Conservation (phyloP, 2,797 vertebrate genomes). For the Parotocinclus haroldoi region DNA sequence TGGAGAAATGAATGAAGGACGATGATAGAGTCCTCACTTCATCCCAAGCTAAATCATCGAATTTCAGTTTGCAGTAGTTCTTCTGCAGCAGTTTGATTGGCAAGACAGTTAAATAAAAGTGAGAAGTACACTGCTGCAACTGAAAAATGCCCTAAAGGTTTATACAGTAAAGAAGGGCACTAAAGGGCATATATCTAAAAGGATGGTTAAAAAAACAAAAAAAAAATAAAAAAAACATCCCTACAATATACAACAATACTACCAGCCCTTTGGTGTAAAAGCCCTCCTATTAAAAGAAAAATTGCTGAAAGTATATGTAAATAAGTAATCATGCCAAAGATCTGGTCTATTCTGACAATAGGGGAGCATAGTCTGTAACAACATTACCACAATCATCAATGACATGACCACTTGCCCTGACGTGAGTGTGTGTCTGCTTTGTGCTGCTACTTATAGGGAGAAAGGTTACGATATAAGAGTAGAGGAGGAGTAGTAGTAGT, state of each 20-base stretch:
- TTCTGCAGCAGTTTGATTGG: too few relatives aligned
- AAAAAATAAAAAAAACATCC: constrained; percentile 27
- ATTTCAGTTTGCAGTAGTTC: too few relatives aligned
- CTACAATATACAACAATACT: constrained; percentile 15
- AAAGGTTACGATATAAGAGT: constrained; percentile 80
- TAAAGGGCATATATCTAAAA: background rate
- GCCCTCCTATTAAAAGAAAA: constrained; percentile 20
- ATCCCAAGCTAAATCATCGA: too few relatives aligned
- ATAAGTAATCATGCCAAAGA: constrained; percentile 54
- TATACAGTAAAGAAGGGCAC: background rate
- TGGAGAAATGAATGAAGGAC: too few relatives aligned
- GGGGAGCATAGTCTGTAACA: constrained; percentile 70
- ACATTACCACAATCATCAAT: constrained; percentile 54
- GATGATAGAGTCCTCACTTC: too few relatives aligned
- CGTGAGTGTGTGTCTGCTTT: constrained; percentile 73
- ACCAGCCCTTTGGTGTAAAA: constrained; percentile 17
- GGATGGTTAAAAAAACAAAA: background rate
- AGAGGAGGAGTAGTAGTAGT: constrained; percentile 85
- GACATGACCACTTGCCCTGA: constrained; percentile 69
- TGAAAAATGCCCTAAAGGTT: background rate
- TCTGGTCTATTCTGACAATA: constrained; percentile 69
- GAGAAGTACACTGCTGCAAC: too few relatives aligned
- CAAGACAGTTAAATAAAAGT: too few relatives aligned
- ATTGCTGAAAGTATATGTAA: constrained; percentile 4
- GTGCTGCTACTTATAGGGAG: constrained; percentile 79